phyloP scores from a whole-genome alignment of 2,888 invertebrate species.

The Achlya flavicornis region DNA sequence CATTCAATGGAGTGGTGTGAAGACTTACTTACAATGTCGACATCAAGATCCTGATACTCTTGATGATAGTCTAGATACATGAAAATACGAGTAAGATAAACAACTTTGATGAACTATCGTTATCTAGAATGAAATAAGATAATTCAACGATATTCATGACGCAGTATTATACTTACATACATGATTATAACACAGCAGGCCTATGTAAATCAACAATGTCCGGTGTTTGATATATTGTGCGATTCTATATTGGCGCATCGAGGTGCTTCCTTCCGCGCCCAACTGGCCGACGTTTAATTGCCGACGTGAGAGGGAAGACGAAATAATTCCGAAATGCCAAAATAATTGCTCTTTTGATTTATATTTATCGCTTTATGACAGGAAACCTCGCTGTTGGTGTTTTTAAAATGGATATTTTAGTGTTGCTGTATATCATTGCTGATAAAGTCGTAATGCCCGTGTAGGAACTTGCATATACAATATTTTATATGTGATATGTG shows the following conservation, averaged over 20 bases:
- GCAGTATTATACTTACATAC: conserved; percentile 20
- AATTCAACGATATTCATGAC: background rate
- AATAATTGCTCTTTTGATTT: conserved; percentile 63
- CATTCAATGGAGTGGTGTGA: too few species aligned
- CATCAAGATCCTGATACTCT: too few species aligned
- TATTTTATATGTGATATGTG: conserved; percentile 10
- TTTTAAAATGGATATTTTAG: conserved; percentile 61
- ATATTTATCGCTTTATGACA: conserved; percentile 62
- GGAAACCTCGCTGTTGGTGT: conserved; percentile 56
- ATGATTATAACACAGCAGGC: conserved; percentile 46
- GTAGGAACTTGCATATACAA: conserved; percentile 36
- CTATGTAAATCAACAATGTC: conserved; percentile 63
- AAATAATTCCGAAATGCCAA: conserved; percentile 60
- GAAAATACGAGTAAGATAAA: too few species aligned
- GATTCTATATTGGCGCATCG: conserved; percentile 62
- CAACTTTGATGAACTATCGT: too few species aligned
- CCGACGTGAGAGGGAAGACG: conserved; percentile 57
- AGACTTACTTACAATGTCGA: too few species aligned
- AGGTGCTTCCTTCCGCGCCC: conserved; percentile 58
- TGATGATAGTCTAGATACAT: too few species aligned
- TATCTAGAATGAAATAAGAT: background rate
- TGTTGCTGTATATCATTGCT: conserved; percentile 49
- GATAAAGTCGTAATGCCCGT: conserved; percentile 38
- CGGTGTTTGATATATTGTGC: conserved; percentile 59
- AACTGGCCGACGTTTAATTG: conserved; percentile 60